Evolutionary conservation across 2,113 vertebrate genomes (phyloP).

Genomic region (Trichomycterus rosablanca): DNA sequence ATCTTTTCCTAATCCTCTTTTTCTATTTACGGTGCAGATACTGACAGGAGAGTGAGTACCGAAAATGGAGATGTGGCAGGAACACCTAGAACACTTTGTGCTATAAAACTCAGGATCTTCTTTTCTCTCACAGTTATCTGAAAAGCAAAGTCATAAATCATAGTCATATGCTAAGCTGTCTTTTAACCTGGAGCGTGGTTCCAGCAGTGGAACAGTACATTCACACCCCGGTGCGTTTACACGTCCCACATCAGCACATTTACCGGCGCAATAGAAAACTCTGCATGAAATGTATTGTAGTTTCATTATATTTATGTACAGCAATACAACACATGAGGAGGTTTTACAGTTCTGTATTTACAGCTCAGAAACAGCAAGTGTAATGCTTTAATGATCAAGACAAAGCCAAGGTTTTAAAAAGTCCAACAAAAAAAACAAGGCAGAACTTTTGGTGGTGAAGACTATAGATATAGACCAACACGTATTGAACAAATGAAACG

Average conservation of each 20-base stretch:
- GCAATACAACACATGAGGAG: no score
- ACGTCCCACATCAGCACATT: background rate
- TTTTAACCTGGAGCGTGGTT: background rate
- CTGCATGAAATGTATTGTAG: background rate
- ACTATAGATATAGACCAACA: no score
- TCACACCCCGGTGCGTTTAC: conserved; percentile 11
- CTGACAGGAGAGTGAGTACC: background rate
- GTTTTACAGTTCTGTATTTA: conserved; percentile 5
- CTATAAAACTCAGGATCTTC: background rate
- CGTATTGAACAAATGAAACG: no score
- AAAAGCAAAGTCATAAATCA: conserved; percentile 16
- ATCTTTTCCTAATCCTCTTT: background rate
- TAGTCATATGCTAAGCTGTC: conserved; percentile 15
- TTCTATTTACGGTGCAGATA: conserved; percentile 29
- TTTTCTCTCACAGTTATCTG: conserved; percentile 5
- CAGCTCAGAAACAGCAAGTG: no score
- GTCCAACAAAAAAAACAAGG: no score
- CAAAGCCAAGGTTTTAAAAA: no score
- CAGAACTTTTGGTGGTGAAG: no score
- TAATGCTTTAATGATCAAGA: no score
- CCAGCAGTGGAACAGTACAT: conserved; percentile 4
- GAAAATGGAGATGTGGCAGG: conserved; percentile 1
- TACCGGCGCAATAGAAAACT: background rate
- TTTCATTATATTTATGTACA: background rate
- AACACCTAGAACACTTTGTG: conserved; percentile 3